These are phyloP conservation scores for Lapara coniferarum DNA, from an alignment of 2,888 invertebrate species.

Conservation along the genomic window DNA sequence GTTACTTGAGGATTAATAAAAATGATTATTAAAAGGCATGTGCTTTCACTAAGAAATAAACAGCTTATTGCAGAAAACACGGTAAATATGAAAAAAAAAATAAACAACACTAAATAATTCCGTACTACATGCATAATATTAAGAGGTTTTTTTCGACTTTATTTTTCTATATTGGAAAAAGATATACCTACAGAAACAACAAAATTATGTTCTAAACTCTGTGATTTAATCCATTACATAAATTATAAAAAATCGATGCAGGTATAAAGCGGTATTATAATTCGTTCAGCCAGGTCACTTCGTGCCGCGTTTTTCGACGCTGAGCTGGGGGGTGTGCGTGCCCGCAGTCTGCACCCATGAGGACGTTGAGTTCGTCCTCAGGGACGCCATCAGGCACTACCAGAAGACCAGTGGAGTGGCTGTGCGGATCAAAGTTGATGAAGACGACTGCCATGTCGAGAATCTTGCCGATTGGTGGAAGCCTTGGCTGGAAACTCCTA, in stretches of 20 bases:
- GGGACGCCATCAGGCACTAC: constrained; percentile 84
- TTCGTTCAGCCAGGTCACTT: constrained; percentile 88
- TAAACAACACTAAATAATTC: too few relatives aligned
- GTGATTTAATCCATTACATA: not conserved
- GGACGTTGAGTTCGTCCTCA: constrained; percentile 83
- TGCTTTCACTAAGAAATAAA: too few relatives aligned
- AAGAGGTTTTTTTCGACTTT: too few relatives aligned
- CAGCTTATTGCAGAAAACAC: too few relatives aligned
- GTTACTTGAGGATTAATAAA: too few relatives aligned
- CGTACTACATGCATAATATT: too few relatives aligned
- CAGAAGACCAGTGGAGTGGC: constrained; percentile 84
- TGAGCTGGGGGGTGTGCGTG: constrained; percentile 88
- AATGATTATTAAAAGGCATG: too few relatives aligned
- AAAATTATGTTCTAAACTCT: too few relatives aligned
- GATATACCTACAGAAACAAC: too few relatives aligned
- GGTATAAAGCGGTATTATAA: constrained; percentile 55
- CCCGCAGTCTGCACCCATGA: constrained; percentile 85
- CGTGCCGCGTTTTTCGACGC: constrained; percentile 87
- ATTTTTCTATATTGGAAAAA: too few relatives aligned
- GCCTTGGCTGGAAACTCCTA: constrained; percentile 68
- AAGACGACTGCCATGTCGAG: constrained; percentile 84
- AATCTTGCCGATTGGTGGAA: constrained; percentile 65
- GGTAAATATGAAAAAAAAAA: too few relatives aligned
- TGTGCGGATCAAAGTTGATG: constrained; percentile 85
- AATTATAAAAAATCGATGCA: not conserved